Base-by-base conservation (phyloP, 2,797 vertebrate genomes). In the Potorous gilbertii region DNA sequence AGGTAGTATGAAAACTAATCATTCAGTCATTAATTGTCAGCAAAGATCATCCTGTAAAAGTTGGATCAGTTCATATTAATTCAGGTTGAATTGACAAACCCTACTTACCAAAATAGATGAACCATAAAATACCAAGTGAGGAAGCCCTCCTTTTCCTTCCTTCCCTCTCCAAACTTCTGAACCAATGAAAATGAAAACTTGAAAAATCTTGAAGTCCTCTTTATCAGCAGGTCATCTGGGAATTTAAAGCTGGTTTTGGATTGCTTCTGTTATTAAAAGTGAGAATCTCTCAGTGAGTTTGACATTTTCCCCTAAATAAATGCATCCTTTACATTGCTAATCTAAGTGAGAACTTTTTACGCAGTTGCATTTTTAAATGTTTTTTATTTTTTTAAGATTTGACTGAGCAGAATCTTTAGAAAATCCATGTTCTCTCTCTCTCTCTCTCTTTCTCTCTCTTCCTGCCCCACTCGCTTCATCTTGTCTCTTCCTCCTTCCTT, bases 11-110 rank as follows among this genome's bases (percentile, higher is more conserved):
- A 46, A 90, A 96, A 94, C 54, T 40, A 96, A 95, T 96, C 97
- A 92, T 55, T 93, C 98, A 98, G 55, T 96, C 96, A 98, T 97
- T 97, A 97, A 97, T 96, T 97, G 97, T 98, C 97, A 97, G 97
- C 98, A 98, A 97, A 98, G 96, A 97, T 97, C 95, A 54, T 93
- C 56, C 93, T 97, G 97, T 46, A 90, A 97, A 96, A 92, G 55
- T 91, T 94, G 90, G 94, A 91, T 97, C 96, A 97, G 40, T 96
- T 96, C 91, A 81, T 55, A 93, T 96, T 56, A 91, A 27, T 87
- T 2, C 93, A 8, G 90, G 56, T 90, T 95, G 56, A 91, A 90
- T 4, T 96, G 81, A 92, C 55, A 97, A 97, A 96, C 97, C 92
- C 29, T 27, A 66, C 95, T 54, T 56, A 55, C 62, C 14, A 66